These are phyloP conservation scores for Etheostoma nigrum DNA, from an alignment of 2,797 vertebrate species.

Conservation along the genomic window DNA sequence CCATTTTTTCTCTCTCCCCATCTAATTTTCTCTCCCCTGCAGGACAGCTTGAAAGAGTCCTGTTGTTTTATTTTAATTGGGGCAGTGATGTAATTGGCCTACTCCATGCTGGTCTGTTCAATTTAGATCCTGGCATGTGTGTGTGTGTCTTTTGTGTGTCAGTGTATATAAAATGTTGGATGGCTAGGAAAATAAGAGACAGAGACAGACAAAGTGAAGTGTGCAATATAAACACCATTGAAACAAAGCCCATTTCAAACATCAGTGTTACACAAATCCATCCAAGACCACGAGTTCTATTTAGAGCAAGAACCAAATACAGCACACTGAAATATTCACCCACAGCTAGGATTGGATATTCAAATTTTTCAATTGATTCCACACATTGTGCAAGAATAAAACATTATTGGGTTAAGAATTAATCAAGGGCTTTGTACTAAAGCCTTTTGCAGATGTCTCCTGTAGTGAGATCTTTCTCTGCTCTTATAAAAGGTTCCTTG, in stretches of 20 bases:
- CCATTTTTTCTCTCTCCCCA: slow-evolving; percentile 70
- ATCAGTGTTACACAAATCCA: slow-evolving; percentile 20
- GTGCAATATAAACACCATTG: not conserved
- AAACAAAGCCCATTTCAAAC: slow-evolving; percentile 30
- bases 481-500: slow-evolving; percentile 7
- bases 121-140: slow-evolving; percentile 73
- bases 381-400: not conserved
- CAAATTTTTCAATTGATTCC: not conserved
- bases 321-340: slow-evolving; percentile 2
- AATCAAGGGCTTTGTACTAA: slow-evolving; percentile 1
- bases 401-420: not conserved
- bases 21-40: slow-evolving; percentile 83
- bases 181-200: slow-evolving; percentile 21
- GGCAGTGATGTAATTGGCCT: slow-evolving; percentile 83
- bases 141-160: slow-evolving; percentile 28
- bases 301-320: slow-evolving; percentile 4
- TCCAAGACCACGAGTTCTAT: not conserved
- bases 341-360: not conserved
- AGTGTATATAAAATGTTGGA: slow-evolving; percentile 21
- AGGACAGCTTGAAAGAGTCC: slow-evolving; percentile 85
- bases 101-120: slow-evolving; percentile 82
- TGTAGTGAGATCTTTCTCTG: slow-evolving; percentile 9
- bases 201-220: slow-evolving; percentile 26
- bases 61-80: slow-evolving; percentile 88
- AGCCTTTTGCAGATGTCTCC: slow-evolving; percentile 12